Evolutionary conservation across 35 echinoderm and acorn worm genomes (phyloP).

Genomic region (Apostichopus japonicus): DNA sequence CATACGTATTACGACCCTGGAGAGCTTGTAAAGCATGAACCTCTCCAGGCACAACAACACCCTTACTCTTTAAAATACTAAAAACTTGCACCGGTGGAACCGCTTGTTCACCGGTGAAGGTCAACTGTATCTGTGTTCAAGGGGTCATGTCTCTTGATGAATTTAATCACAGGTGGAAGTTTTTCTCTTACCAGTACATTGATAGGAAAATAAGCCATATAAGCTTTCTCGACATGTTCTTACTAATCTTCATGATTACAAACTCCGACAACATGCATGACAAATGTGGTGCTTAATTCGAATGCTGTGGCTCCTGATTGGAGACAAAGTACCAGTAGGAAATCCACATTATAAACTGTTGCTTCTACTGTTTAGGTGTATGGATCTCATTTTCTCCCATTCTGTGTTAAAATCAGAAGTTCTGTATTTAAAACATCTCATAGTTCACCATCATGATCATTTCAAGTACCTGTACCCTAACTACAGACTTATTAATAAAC

Average conservation of each 20-base stretch:
- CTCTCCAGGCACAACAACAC: too few relatives aligned
- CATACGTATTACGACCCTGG: too few relatives aligned
- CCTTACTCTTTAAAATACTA: too few relatives aligned
- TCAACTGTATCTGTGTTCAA: not conserved
- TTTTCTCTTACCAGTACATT: not conserved
- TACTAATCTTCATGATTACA: not conserved
- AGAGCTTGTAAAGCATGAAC: too few relatives aligned
- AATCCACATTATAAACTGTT: constrained; percentile 61
- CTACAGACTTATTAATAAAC: constrained; percentile 68
- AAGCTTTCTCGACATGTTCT: not conserved
- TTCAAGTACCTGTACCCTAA: constrained; percentile 65
- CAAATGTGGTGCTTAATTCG: constrained; percentile 68
- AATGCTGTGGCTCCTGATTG: constrained; percentile 69
- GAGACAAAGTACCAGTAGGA: constrained; percentile 55
- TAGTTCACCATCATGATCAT: constrained; percentile 60
- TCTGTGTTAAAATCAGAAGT: constrained; percentile 24
- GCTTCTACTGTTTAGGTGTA: constrained; percentile 58
- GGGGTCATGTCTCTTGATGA: not conserved
- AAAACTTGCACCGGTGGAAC: too few relatives aligned
- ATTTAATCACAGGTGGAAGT: not conserved
- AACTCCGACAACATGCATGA: constrained; percentile 8
- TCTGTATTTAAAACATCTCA: constrained; percentile 65
- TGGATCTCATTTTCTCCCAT: constrained; percentile 67
- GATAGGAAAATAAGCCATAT: not conserved
- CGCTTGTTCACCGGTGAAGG: too few relatives aligned